Evolutionary conservation across 1,140 invertebrate genomes (phyloP).

Genomic region (Drosophila micromelanica): DNA sequence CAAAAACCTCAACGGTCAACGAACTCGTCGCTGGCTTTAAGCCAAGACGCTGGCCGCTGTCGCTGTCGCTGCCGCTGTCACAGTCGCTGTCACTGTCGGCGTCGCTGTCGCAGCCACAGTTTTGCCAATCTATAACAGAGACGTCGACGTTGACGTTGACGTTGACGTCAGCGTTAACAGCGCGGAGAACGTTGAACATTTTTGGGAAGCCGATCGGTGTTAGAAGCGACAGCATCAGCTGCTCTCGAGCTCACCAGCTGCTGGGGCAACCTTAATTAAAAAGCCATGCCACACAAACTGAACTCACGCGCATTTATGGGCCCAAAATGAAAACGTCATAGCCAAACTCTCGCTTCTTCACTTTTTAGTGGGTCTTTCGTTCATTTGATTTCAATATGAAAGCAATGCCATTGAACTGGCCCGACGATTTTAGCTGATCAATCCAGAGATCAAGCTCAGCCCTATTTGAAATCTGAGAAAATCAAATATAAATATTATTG

Average conservation of each 20-base stretch:
- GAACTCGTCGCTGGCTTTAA: slow-evolving; percentile 67
- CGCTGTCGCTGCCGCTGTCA: slow-evolving; percentile 27
- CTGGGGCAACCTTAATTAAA: slow-evolving; percentile 58
- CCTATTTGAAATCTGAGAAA: too few relatives aligned
- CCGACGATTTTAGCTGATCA: background rate
- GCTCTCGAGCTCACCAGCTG: slow-evolving; percentile 37
- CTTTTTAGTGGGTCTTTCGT: slow-evolving; percentile 54
- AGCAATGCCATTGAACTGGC: slow-evolving; percentile 51
- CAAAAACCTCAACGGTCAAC: slow-evolving; percentile 75
- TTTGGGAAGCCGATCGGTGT: slow-evolving; percentile 15
- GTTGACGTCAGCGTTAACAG: slow-evolving; percentile 4
- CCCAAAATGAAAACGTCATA: slow-evolving; percentile 49
- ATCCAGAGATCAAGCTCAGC: background rate
- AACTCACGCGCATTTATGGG: slow-evolving; percentile 1
- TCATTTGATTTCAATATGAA: slow-evolving; percentile 56
- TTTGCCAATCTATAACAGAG: slow-evolving; percentile 53
- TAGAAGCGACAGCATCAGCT: slow-evolving; percentile 53
- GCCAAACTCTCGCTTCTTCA: slow-evolving; percentile 75
- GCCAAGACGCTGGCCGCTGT: slow-evolving; percentile 45
- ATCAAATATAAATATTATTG: too few relatives aligned
- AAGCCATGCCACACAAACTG: slow-evolving; percentile 33
- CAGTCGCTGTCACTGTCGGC: slow-evolving; percentile 14
- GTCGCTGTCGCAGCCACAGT: slow-evolving; percentile 4
- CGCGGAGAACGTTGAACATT: slow-evolving; percentile 32
- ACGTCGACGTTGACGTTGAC: slow-evolving; percentile 22